Conservation (phyloP, 2,113 vertebrate species). For the Mus spicilegus region DNA sequence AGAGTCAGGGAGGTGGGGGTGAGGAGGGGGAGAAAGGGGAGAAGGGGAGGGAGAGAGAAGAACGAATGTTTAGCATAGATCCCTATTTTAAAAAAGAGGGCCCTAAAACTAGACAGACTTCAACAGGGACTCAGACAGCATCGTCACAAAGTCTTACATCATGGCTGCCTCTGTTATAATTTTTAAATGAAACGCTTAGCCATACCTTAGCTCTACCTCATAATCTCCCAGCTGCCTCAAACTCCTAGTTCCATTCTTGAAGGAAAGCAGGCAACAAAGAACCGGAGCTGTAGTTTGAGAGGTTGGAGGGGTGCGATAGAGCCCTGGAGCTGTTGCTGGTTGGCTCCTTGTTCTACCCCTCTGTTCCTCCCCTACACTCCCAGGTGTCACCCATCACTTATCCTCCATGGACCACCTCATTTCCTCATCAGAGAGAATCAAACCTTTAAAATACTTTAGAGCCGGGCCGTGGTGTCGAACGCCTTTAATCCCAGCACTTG, state of each 20-base stretch:
- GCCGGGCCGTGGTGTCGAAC: not conserved
- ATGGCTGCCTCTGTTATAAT: not conserved
- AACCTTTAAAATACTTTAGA: not conserved
- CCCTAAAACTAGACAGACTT: not conserved
- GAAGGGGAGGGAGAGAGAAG: accelerated
- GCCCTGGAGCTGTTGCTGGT: not conserved
- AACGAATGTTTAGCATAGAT: not conserved
- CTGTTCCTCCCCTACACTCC: not conserved
- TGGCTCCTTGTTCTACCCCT: no score
- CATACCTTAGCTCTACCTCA: not conserved
- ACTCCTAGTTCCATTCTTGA: not conserved
- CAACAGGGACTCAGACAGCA: not conserved
- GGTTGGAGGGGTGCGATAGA: not conserved
- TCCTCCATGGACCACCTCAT: no score
- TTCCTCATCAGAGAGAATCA: not conserved
- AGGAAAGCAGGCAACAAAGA: not conserved
- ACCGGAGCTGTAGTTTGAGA: not conserved
- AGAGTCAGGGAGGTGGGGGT: not conserved
- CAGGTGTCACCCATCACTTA: not conserved
- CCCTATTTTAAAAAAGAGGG: not conserved
- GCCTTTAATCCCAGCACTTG: no score
- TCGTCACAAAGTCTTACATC: not conserved
- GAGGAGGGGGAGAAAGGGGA: no score
- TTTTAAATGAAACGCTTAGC: not conserved
- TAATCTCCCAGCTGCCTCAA: not conserved